phyloP scores from a whole-genome alignment of 2,797 vertebrate species.

The Syndactyla subalaris region DNA sequence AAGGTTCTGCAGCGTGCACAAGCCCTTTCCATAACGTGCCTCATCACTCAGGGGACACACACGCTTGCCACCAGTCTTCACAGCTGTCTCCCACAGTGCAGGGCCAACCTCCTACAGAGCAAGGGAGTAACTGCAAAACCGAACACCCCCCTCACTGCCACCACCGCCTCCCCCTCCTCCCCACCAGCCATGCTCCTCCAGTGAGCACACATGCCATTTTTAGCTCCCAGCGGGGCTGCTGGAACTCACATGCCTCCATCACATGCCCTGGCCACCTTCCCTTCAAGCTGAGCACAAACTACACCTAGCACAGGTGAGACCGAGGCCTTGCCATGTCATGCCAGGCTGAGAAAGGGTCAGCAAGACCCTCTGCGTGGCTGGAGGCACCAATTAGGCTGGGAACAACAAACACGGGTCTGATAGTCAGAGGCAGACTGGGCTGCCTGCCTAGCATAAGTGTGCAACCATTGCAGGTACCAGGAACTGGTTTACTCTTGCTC shows the following conservation, averaged over 20 bases:
- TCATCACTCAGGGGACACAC: neutral
- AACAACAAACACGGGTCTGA: neutral
- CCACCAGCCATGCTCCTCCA: conserved; percentile 46
- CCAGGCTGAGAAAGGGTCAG: neutral
- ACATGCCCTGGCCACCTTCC: conserved; percentile 39
- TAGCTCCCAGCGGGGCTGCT: conserved; percentile 48
- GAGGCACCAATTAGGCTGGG: neutral
- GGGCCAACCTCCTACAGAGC: neutral
- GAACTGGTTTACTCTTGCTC: neutral
- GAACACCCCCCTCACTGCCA: neutral
- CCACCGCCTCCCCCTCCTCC: neutral
- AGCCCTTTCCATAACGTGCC: neutral
- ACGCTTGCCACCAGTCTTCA: neutral
- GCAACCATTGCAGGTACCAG: neutral
- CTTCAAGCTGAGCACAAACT: neutral
- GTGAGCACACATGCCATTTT: conserved; percentile 67
- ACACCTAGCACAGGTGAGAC: conserved; percentile 55
- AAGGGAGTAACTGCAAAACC: neutral
- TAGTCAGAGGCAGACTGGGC: rapidly evolving
- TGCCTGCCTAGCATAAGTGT: rapidly evolving
- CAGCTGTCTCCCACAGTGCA: conserved; percentile 3
- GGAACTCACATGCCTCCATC: conserved; percentile 63
- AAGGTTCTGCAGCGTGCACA: neutral
- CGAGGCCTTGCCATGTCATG: rapidly evolving
- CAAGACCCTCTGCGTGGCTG: neutral